phyloP scores from a whole-genome alignment of 1,140 invertebrate species.

The Lineus longissimus region DNA sequence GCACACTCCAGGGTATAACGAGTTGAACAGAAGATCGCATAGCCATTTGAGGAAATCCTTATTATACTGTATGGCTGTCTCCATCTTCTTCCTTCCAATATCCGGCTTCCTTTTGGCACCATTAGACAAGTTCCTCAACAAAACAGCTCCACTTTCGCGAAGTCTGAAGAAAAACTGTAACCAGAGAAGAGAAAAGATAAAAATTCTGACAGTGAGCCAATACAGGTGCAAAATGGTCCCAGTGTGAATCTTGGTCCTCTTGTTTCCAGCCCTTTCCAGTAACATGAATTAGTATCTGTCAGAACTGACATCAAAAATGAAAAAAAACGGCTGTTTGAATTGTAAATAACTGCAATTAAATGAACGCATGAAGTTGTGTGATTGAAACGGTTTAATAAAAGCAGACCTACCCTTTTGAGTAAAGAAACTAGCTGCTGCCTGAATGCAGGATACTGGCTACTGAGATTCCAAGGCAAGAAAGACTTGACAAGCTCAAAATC shows the following conservation, averaged over 20 bases:
- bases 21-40: constrained; percentile 57
- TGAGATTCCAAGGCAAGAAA: constrained; percentile 69
- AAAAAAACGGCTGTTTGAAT: no score
- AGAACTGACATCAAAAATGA: no score
- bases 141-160: constrained; percentile 40
- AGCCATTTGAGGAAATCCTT: constrained; percentile 57
- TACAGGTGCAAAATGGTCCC: no score
- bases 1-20: constrained; percentile 67
- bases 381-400: neutral
- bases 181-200: constrained; percentile 15
- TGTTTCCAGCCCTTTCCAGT: no score
- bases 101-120: no score
- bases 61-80: neutral
- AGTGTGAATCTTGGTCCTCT: no score
- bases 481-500: constrained; percentile 68
- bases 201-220: no score
- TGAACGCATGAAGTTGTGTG: neutral
- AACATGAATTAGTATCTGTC: no score
- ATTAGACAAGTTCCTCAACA: constrained; percentile 20
- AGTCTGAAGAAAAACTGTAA: constrained; percentile 47
- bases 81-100: no score
- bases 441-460: constrained; percentile 64
- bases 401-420: constrained; percentile 54
- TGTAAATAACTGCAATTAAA: no score
- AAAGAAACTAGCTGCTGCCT: constrained; percentile 54